A percentile compares a stretch with the other conserved stretches of the same genome.
phyloP scores from a whole-genome alignment of 2,113 vertebrate genomes.

The Epinephelus moara region DNA sequence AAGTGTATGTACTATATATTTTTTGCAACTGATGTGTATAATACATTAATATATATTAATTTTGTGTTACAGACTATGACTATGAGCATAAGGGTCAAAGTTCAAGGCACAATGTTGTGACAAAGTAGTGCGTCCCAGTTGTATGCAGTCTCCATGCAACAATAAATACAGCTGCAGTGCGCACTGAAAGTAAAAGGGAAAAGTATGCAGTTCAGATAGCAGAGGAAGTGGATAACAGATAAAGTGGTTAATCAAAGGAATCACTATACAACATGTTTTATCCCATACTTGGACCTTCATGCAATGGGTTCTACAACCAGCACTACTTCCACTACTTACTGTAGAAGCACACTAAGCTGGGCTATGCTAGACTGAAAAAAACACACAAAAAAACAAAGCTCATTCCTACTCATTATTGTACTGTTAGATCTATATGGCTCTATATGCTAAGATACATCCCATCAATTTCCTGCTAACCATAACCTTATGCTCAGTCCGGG shows the following conservation, averaged over 20 bases:
- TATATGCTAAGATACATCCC: background rate
- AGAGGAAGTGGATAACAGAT: background rate
- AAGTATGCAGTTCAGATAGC: no score
- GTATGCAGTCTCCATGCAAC: no score
- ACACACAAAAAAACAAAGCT: constrained; percentile 9
- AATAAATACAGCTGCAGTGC: background rate
- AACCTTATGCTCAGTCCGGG: constrained; percentile 16
- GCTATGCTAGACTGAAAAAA: no score
- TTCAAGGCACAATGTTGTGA: no score
- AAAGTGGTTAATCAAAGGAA: constrained; percentile 28
- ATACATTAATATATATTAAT: no score
- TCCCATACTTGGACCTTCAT: constrained; percentile 8
- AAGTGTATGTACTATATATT: no score
- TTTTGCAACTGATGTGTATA: no score
- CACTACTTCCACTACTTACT: background rate
- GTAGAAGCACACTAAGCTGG: background rate
- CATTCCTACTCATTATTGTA: background rate
- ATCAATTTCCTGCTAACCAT: constrained; percentile 18
- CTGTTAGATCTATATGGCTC: background rate
- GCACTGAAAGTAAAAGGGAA: no score
- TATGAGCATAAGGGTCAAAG: no score
- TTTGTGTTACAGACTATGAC: no score
- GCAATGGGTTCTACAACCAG: background rate
- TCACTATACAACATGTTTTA: constrained; percentile 17
- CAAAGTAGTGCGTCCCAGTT: no score